Evolutionary conservation across 2,888 invertebrate species (phyloP), one percentile per base, ranked within the genome.

Genomic region (Proisotoma minuta): DNA sequence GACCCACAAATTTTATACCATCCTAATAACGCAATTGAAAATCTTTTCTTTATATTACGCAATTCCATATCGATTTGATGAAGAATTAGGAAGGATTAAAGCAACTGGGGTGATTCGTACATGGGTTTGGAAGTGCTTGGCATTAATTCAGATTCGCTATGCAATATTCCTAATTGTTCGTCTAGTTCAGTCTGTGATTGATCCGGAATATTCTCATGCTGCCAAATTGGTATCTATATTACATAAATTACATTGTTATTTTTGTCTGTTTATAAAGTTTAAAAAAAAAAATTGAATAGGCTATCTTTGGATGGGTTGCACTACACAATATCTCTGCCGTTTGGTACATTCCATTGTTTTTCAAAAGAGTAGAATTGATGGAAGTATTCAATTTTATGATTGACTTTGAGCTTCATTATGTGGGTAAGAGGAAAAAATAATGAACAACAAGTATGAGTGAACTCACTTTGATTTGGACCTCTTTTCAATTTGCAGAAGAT

Each of bases 331-430:
- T 23, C 23, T 56, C 56, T 3, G 23, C 27, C 2, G 12, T 40
- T 23, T 56, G 56, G 56, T 56, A 56, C 20, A 56, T 56, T 43
- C 56, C 56, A 5, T 24, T 56, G 26, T 56, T 56, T 27, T 56
- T 56, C n/a, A 56, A 56, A 24, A 22, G 56, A 26, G 24, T 43
- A 18, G 43, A 43, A 27, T 23, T 56, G 2, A 20, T 56, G 40
- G 56, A 56, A 23, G 43, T 29, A 2, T 20, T 56, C 24, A 56
- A 56, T 47, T 56, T 43, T 23, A 56, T 56, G 56, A 56, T 56
- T 24, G 56, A 56, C n/a, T 56, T 56, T 43, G 56, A 56, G 24
- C 20, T 26, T 2, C 3, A 18, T n/a, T 34, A 47, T 43, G 18
- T 56, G 29, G 43, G 56, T 56, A 43, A 56, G 56, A 26, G 8